phyloP scores from a whole-genome alignment of 2,113 vertebrate genomes.

The Cynopterus brachyotis region DNA sequence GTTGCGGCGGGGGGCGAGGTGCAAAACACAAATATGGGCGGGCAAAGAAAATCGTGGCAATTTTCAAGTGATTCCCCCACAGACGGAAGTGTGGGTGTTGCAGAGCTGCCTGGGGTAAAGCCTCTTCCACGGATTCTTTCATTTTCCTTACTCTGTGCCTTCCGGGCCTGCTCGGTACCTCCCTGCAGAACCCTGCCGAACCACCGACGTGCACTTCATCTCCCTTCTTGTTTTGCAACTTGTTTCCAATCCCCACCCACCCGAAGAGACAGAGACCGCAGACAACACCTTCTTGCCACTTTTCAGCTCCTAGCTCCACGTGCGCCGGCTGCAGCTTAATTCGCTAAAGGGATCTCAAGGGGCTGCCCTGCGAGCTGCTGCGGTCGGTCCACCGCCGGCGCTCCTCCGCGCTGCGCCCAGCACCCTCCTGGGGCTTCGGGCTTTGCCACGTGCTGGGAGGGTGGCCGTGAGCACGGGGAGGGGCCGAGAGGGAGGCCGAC shows the following conservation, averaged over 20 bases:
- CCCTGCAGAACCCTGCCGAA: not conserved
- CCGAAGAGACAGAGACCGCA: not conserved
- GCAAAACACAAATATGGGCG: not conserved
- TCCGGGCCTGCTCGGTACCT: not conserved
- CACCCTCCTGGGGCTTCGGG: not conserved
- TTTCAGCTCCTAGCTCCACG: not conserved
- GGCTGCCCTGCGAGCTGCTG: not conserved
- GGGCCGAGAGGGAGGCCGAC: not conserved
- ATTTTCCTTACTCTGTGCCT: not conserved
- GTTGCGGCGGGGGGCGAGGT: not conserved
- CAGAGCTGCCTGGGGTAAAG: not conserved
- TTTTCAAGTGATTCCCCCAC: not conserved
- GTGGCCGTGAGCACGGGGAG: not conserved
- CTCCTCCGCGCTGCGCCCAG: not conserved
- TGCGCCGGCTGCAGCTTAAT: not conserved
- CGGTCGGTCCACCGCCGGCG: not conserved
- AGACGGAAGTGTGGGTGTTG: not conserved
- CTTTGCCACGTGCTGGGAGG: not conserved
- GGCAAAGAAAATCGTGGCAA: not conserved
- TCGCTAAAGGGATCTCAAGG: not conserved
- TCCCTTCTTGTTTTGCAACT: not conserved
- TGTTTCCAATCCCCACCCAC: not conserved
- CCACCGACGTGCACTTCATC: not conserved
- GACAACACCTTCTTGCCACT: too few species aligned
- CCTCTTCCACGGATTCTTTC: not conserved